These are phyloP conservation scores for Anolis sagrei DNA, from an alignment of 2,113 vertebrate genomes.

Conservation along the genomic window DNA sequence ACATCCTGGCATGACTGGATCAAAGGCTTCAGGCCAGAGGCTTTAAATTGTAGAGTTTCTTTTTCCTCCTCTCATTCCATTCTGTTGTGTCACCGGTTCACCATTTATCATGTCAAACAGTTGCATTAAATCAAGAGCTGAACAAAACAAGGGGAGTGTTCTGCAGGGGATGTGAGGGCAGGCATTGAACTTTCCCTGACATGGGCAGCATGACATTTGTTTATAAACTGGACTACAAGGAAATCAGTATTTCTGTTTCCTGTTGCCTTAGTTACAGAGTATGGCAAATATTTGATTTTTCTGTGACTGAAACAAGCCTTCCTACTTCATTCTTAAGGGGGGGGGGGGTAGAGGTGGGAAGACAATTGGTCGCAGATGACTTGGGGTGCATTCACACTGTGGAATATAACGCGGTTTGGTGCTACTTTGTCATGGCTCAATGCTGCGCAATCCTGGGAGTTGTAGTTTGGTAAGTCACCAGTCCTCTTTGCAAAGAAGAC, in stretches of 20 bases:
- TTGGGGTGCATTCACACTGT: too few relatives aligned
- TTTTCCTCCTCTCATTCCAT: fast-evolving
- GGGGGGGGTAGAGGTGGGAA: neutral
- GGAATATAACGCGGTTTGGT: too few relatives aligned
- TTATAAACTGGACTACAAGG: slow-evolving; percentile 11
- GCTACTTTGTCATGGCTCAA: too few relatives aligned
- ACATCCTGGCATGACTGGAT: neutral
- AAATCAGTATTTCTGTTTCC: neutral
- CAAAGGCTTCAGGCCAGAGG: neutral
- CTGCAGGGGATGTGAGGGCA: neutral
- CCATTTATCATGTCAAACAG: neutral
- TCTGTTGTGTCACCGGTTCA: neutral
- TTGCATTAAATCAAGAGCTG: neutral
- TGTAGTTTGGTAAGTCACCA: too few relatives aligned
- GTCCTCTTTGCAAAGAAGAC: too few relatives aligned
- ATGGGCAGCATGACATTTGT: neutral
- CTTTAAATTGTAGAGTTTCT: neutral
- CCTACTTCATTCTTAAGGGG: neutral
- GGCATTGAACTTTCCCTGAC: fast-evolving
- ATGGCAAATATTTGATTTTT: neutral
- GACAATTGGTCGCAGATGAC: neutral
- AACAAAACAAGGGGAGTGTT: neutral
- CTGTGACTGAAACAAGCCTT: neutral
- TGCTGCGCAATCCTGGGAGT: too few relatives aligned
- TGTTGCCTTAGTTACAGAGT: neutral